Conservation (phyloP, 2,888 invertebrate genomes). For the Nasonovia ribisnigri region DNA sequence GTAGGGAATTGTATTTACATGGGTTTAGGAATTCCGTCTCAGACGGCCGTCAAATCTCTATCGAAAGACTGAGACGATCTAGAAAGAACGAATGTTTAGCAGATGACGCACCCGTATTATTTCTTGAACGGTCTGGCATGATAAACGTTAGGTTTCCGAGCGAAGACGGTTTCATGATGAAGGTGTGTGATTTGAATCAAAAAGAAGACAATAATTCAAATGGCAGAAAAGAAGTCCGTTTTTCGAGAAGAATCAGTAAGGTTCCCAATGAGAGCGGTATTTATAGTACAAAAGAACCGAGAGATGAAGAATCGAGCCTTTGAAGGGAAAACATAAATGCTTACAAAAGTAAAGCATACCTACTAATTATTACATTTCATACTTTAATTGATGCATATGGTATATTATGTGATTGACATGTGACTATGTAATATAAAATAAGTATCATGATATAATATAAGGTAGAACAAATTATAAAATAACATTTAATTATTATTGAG, state of each 20-base stretch:
- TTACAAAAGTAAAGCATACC: not conserved
- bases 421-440: not conserved
- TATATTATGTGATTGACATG: no score
- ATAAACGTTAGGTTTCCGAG: conserved; percentile 36
- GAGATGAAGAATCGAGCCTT: conserved; percentile 17
- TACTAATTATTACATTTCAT: not conserved
- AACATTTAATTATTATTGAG: not conserved
- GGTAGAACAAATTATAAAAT: not conserved
- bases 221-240: not conserved
- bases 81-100: conserved; percentile 16
- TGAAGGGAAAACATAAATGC: not conserved
- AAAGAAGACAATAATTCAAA: not conserved
- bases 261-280: not conserved
- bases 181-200: conserved; percentile 32
- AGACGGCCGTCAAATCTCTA: conserved; percentile 28
- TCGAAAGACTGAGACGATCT: conserved; percentile 18
- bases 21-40: conserved; percentile 60
- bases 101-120: conserved; percentile 54
- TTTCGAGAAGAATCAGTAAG: not conserved
- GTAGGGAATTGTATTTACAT: conserved; percentile 56
- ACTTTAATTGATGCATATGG: not conserved
- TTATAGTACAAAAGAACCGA: not conserved
- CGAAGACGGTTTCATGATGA: conserved; percentile 40
- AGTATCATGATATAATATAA: not conserved
- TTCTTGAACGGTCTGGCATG: conserved; percentile 50